These are phyloP conservation scores for Syndactyla subalaris DNA, from an alignment of 2,797 vertebrate species.

Conservation along the genomic window DNA sequence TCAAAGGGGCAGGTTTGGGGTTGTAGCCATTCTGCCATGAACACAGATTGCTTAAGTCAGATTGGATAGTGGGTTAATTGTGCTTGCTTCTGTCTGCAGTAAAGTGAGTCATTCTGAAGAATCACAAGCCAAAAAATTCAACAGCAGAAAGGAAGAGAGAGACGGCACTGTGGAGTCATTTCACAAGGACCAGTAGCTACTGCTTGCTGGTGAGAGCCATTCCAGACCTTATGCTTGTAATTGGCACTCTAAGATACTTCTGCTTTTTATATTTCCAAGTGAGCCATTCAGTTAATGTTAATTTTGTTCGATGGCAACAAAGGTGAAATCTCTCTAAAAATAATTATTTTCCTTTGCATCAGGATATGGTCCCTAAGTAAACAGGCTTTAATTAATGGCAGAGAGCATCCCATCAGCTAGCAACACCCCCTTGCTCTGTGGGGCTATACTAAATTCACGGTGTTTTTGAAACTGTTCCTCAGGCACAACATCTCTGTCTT, in stretches of 20 bases:
- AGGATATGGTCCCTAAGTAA: conserved; percentile 34
- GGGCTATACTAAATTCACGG: conserved; percentile 20
- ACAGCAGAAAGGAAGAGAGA: background rate
- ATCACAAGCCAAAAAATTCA: background rate
- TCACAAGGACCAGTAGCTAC: background rate
- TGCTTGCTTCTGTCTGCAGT: background rate
- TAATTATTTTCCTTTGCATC: conserved; percentile 14
- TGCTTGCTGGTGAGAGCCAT: conserved; percentile 14
- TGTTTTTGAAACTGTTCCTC: conserved; percentile 63
- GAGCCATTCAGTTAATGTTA: conserved; percentile 12
- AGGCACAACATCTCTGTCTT: conserved; percentile 53
- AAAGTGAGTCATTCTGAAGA: background rate
- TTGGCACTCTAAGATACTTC: conserved; percentile 38
- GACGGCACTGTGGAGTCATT: background rate
- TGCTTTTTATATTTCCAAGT: conserved; percentile 46
- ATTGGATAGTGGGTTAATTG: background rate
- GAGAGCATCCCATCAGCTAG: background rate
- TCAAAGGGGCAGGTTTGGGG: background rate
- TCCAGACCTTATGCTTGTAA: conserved; percentile 54
- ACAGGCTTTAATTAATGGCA: conserved; percentile 55
- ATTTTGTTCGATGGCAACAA: conserved; percentile 38
- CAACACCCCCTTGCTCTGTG: background rate
- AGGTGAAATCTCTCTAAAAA: conserved; percentile 58
- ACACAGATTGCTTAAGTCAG: background rate
- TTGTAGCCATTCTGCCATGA: background rate